Evolutionary conservation across 2,888 invertebrate species (phyloP), one percentile per base, ranked within the genome.

Genomic region (Stenodema calcarata): DNA sequence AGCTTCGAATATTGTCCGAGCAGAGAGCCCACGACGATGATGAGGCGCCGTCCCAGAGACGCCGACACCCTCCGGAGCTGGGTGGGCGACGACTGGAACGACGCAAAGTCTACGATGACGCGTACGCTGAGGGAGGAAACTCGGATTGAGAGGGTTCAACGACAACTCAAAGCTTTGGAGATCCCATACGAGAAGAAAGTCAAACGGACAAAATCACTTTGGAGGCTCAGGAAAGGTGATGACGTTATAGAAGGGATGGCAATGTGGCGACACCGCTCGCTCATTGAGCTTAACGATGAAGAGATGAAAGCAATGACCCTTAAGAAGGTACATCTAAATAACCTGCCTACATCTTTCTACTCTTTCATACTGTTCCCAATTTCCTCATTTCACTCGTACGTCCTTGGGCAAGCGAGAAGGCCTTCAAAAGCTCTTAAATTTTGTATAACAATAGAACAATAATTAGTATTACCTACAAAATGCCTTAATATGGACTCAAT

Each of bases 161-260:
- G 86, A 0, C 87, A 87, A 78, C 84, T 89, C 84, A 89, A 89
- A 83, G 87, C 88, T 0, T 85, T 89, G 28, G 89, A 89, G 16
- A 69, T 89, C 89, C 90, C 23, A 89, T 91, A 91, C 76, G 92
- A 92, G 1, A 92, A 92, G 81, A 90, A 92, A 89, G 94, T 96
- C 0, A 96, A 96, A 90, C 92, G 96, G 76, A 96, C 96, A 0
- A 96, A 96, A 90, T 96, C 96, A 0, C 95, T 96, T 90, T 96
- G 96, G 96, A 94, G 95, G 90, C 96, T 96, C 90, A 94, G 96
- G 28, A 94, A 94, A 86, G 87, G 86, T n/a, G 94, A 93, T 89
- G 96, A 96, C 88, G 95, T 96, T 81, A 92, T 96, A 90, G 96
- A 96, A 90, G 96, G 96, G 0, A 96, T 96, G 96, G 94, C 96